Conservation (phyloP, 2,113 vertebrate genomes). For the Melanocharis versteri region DNA sequence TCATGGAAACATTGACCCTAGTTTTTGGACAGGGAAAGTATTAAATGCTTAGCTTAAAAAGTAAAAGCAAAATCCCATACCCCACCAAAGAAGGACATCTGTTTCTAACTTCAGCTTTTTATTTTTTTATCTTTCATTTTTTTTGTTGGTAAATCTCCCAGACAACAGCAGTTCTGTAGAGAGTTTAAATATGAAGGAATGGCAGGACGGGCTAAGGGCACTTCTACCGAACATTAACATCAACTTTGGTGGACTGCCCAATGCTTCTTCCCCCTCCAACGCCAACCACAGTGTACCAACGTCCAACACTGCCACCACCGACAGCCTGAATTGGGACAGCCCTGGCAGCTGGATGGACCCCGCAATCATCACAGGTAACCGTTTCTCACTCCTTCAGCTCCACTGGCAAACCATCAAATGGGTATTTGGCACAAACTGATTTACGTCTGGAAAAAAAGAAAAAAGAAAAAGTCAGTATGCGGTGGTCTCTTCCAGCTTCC, state of each 20-base stretch:
- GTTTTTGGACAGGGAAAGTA: slow-evolving; percentile 58
- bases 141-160: slow-evolving; percentile 83
- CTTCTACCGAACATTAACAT: slow-evolving; percentile 99
- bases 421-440: slow-evolving; percentile 65
- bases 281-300: slow-evolving; percentile 95
- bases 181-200: slow-evolving; percentile 99
- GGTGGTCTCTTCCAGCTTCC: slow-evolving; percentile 71
- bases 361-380: slow-evolving; percentile 98
- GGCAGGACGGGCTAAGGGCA: slow-evolving; percentile 98
- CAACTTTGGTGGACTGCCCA: slow-evolving; percentile 98
- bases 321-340: slow-evolving; percentile 97
- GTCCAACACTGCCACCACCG: slow-evolving; percentile 84
- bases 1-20: slow-evolving; percentile 25
- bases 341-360: slow-evolving; percentile 99
- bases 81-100: slow-evolving; percentile 74
- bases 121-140: slow-evolving; percentile 82
- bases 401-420: slow-evolving; percentile 57
- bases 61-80: slow-evolving; percentile 72
- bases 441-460: background rate
- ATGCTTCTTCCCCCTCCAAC: slow-evolving; percentile 94
- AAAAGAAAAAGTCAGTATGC: slow-evolving; percentile 26
- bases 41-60: slow-evolving; percentile 67
- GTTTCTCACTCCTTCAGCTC: slow-evolving; percentile 74
- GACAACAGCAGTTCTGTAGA: slow-evolving; percentile 98
- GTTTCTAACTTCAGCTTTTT: slow-evolving; percentile 85